These are phyloP conservation scores for Dendrolimus kikuchii DNA, from an alignment of 1,140 invertebrate species.

Conservation along the genomic window DNA sequence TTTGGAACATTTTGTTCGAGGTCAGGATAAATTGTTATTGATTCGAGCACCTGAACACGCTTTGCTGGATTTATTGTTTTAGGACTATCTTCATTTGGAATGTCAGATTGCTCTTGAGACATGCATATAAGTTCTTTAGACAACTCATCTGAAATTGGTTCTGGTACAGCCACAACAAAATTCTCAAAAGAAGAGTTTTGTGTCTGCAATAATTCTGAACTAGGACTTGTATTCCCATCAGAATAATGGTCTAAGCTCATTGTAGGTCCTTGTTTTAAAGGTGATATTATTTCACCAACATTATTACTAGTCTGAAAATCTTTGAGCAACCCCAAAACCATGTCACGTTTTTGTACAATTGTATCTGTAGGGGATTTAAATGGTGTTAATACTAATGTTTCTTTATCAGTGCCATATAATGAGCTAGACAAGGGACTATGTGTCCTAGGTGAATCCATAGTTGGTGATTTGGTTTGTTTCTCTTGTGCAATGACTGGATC, in stretches of 20 bases:
- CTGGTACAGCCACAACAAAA: slow-evolving; percentile 8
- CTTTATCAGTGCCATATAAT: slow-evolving; percentile 28
- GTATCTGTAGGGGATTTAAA: slow-evolving; percentile 23
- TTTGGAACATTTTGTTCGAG: background rate
- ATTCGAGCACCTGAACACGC: slow-evolving; percentile 41
- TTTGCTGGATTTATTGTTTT: slow-evolving; percentile 42
- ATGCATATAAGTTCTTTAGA: slow-evolving; percentile 26
- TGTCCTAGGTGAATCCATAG: slow-evolving; percentile 18
- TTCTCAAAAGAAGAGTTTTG: no score
- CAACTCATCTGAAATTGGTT: slow-evolving; percentile 20
- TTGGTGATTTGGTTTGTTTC: slow-evolving; percentile 19
- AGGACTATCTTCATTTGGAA: slow-evolving; percentile 10
- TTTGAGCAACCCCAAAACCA: slow-evolving; percentile 39
- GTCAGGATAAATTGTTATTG: slow-evolving; percentile 20
- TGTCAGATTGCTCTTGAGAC: slow-evolving; percentile 14
- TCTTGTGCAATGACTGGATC: slow-evolving; percentile 3
- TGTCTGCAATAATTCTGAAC: no score
- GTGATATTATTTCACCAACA: slow-evolving; percentile 11
- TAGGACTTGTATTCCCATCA: no score
- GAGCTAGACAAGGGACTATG: slow-evolving; percentile 37
- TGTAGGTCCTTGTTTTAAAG: slow-evolving; percentile 6
- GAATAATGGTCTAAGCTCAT: slow-evolving; percentile 1
- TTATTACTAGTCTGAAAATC: slow-evolving; percentile 20
- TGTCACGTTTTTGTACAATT: slow-evolving; percentile 38
- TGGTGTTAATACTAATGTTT: slow-evolving; percentile 12